These are phyloP conservation scores for Eupithecia tripunctaria DNA, from an alignment of 2,888 invertebrate genomes.

Conservation along the genomic window DNA sequence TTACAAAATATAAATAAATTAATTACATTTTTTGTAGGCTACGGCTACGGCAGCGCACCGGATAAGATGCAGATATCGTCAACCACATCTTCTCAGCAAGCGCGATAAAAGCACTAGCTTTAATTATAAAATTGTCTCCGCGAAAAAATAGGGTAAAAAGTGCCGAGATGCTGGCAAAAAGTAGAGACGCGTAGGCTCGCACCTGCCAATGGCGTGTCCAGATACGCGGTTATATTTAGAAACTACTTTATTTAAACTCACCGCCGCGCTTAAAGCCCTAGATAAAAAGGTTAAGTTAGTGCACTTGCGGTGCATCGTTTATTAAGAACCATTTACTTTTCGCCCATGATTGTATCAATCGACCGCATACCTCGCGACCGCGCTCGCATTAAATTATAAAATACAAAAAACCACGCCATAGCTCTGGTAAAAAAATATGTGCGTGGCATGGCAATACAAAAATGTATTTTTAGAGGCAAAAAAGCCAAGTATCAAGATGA, in stretches of 20 bases:
- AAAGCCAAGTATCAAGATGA: conserved; percentile 59
- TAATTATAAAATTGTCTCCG: conserved; percentile 80
- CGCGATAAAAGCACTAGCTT: conserved; percentile 71
- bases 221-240: conserved; percentile 83
- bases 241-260: conserved; percentile 82
- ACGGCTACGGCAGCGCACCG: conserved; percentile 53
- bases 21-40: conserved; percentile 56
- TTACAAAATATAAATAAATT: conserved; percentile 56
- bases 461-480: conserved; percentile 48
- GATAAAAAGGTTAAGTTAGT: conserved; percentile 79
- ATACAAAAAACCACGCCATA: conserved; percentile 45
- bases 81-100: conserved; percentile 67
- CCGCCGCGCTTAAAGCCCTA: conserved; percentile 76
- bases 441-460: conserved; percentile 44
- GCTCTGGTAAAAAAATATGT: conserved; percentile 54
- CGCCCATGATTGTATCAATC: conserved; percentile 79
- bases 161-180: conserved; percentile 64
- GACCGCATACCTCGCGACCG: conserved; percentile 59
- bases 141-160: conserved; percentile 66
- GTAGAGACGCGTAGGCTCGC: conserved; percentile 72
- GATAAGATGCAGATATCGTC: conserved; percentile 66
- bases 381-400: conserved; percentile 55
- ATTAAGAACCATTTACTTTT: conserved; percentile 80
- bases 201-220: conserved; percentile 82
- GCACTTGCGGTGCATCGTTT: conserved; percentile 74